Evolutionary conservation across 2,888 invertebrate species (phyloP).

Genomic region (Drymonia ruficornis): DNA sequence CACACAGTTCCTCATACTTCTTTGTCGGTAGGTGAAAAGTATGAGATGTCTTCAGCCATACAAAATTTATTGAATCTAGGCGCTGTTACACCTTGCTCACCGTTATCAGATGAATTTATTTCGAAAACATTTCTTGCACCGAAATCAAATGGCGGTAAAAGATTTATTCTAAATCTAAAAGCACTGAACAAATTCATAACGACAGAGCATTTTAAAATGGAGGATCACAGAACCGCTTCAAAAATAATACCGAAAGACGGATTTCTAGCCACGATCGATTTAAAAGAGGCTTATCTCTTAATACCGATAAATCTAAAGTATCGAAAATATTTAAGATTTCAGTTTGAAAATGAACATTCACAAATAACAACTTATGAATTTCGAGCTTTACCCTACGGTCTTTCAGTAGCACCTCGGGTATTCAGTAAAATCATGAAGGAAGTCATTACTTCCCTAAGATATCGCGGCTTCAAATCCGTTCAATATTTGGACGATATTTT

Average conservation of each 20-base stretch:
- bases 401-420: slow-evolving; percentile 18
- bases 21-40: background rate
- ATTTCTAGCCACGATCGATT: background rate
- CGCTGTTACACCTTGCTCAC: background rate
- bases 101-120: slow-evolving; percentile 9
- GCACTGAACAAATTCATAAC: slow-evolving; percentile 15
- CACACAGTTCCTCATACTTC: background rate
- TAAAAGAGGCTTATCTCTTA: slow-evolving; percentile 4
- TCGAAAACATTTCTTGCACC: slow-evolving; percentile 12
- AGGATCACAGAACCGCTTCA: slow-evolving; percentile 4
- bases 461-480: slow-evolving; percentile 13
- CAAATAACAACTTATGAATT: slow-evolving; percentile 13
- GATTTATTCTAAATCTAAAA: slow-evolving; percentile 23
- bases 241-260: background rate
- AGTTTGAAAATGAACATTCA: slow-evolving; percentile 9
- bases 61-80: background rate
- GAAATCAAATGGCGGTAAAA: slow-evolving; percentile 11
- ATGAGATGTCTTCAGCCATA: background rate
- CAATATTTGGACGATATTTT: slow-evolving; percentile 18
- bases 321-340: slow-evolving; percentile 26
- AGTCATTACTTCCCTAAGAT: slow-evolving; percentile 12
- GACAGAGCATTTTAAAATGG: slow-evolving; percentile 6
- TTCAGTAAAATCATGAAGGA: slow-evolving; percentile 23
- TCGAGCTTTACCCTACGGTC: slow-evolving; percentile 18
- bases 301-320: background rate